phyloP scores from a whole-genome alignment of 1,140 invertebrate genomes.

The Trissolcus basalis region DNA sequence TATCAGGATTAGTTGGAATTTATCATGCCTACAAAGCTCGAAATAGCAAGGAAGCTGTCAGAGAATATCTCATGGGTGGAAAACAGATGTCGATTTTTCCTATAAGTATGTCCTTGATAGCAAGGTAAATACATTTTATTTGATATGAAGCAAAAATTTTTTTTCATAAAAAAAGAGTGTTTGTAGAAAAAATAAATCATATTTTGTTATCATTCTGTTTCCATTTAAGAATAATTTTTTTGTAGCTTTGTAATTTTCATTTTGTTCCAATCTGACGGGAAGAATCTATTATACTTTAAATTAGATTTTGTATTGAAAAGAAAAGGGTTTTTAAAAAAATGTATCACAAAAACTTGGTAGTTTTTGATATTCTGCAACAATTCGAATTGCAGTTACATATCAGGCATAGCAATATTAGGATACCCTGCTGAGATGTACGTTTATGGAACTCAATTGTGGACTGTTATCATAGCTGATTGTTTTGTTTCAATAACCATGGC shows the following conservation, averaged over 20 bases:
- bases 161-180: no score
- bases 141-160: no score
- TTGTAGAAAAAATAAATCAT: no score
- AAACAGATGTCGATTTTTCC: constrained; percentile 81
- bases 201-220: no score
- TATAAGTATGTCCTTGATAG: constrained; percentile 81
- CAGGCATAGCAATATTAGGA: constrained; percentile 92
- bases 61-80: constrained; percentile 80
- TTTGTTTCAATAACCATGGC: constrained; percentile 85
- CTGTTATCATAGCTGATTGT: constrained; percentile 81
- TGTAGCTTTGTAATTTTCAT: no score
- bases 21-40: constrained; percentile 80
- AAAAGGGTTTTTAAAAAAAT: no score
- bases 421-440: constrained; percentile 94
- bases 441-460: constrained; percentile 88
- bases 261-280: no score
- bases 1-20: constrained; percentile 81
- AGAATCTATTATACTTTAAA: no score
- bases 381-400: constrained; percentile 84
- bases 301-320: no score
- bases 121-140: constrained; percentile 78
- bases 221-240: no score
- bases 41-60: constrained; percentile 78
- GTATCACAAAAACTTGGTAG: no score
- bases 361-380: constrained; percentile 3